These are phyloP conservation scores for Cryptocheilus praepositus DNA, from an alignment of 2,888 invertebrate species.

Conservation along the genomic window DNA sequence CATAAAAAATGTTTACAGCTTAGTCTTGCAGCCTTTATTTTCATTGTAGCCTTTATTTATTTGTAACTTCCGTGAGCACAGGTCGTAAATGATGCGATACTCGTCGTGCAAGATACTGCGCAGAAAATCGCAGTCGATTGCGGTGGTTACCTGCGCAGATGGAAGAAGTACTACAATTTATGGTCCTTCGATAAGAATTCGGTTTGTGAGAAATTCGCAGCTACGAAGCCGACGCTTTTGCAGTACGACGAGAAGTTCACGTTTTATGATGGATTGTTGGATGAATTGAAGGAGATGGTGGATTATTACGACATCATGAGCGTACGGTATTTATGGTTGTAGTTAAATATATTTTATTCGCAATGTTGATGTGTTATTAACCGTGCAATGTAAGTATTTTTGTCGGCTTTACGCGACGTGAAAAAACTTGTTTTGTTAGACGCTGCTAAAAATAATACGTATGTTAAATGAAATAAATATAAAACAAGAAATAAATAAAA, in stretches of 20 bases:
- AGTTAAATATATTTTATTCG: too few species aligned
- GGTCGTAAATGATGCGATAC: slow-evolving; percentile 81
- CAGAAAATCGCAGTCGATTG: slow-evolving; percentile 82
- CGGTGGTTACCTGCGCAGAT: slow-evolving; percentile 80
- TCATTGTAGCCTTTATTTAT: too few species aligned
- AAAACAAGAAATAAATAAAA: too few species aligned
- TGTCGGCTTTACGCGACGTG: too few species aligned
- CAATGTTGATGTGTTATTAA: too few species aligned
- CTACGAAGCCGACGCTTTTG: slow-evolving; percentile 79
- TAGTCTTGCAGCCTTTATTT: too few species aligned
- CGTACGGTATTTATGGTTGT: slow-evolving; percentile 77
- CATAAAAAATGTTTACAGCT: too few species aligned
- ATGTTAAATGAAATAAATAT: too few species aligned
- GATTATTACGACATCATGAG: slow-evolving; percentile 81
- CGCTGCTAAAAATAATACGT: too few species aligned
- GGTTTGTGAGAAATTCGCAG: slow-evolving; percentile 87
- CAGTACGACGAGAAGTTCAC: slow-evolving; percentile 90
- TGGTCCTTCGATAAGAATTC: slow-evolving; percentile 86
- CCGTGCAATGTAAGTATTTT: too few species aligned
- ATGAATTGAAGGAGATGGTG: slow-evolving; percentile 79
- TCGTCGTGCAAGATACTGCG: slow-evolving; percentile 82
- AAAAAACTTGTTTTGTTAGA: too few species aligned
- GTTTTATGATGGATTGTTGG: slow-evolving; percentile 86
- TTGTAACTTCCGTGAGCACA: slow-evolving; percentile 57
- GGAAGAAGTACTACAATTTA: slow-evolving; percentile 84